Percentiles rank a stretch among this genome's conserved stretches.
phyloP scores from a whole-genome alignment of 2,888 invertebrate genomes.

The Scaptomyza polygonia region DNA sequence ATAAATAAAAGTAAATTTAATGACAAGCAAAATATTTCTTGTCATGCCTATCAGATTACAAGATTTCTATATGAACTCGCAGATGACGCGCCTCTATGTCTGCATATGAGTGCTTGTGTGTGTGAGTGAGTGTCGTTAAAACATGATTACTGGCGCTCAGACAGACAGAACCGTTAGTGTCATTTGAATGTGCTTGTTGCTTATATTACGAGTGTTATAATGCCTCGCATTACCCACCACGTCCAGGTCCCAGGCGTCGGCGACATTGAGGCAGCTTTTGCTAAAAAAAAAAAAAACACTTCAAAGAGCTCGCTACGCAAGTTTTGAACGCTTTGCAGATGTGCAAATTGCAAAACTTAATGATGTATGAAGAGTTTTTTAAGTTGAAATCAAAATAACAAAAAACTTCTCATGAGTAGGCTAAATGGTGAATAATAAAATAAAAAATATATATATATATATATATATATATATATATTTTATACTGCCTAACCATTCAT shows the following conservation, averaged over 20 bases:
- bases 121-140: conserved; percentile 69
- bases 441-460: conserved; percentile 2
- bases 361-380: conserved; percentile 20
- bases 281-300: conserved; percentile 43
- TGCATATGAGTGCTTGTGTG: conserved; percentile 41
- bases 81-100: conserved; percentile 63
- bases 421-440: conserved; percentile 1
- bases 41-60: conserved; percentile 80
- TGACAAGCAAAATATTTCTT: conserved; percentile 80
- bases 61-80: conserved; percentile 76
- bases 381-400: background rate
- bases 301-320: conserved; percentile 42
- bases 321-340: conserved; percentile 32
- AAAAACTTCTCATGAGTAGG: conserved; percentile 10
- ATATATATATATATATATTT: conserved; percentile 1
- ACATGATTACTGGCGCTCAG: conserved; percentile 75
- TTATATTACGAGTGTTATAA: conserved; percentile 52
- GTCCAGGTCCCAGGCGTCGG: conserved; percentile 25
- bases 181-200: conserved; percentile 73
- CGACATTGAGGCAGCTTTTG: conserved; percentile 36
- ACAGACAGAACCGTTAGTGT: conserved; percentile 76
- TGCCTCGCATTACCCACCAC: conserved; percentile 28
- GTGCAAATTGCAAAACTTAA: conserved; percentile 41
- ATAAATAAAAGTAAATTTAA: conserved; percentile 80
- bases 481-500: conserved; percentile 2